Base-by-base conservation (phyloP, 2,113 vertebrate species). In the Mesembrinibis cayennensis region DNA sequence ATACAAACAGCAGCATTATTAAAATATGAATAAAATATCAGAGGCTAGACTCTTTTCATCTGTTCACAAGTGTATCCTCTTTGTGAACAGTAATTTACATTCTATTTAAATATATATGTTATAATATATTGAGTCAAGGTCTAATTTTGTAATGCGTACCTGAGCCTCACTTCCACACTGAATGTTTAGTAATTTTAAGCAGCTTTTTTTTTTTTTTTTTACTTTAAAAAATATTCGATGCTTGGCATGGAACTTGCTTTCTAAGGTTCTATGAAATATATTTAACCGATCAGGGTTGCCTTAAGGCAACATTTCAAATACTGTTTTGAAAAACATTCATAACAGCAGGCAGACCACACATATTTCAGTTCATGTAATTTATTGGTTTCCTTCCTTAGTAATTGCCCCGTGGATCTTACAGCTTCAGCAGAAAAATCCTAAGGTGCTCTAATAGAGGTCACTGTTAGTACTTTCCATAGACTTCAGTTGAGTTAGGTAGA, bases 311-410 rank as follows among this genome's bases (percentile, higher is more conserved):
- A 80, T 95, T 96, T 96, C 69, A 96, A 96, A 91, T 71, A 36
- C 58, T 89, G 8, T 92, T 91, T 96, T 92, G 72, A 92, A 97
- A 97, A 97, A 67, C 23, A 63, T 87, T 90, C n/a, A 10, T 67
- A 90, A 84, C 66, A 96, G 90, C 91, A 96, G 93, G 47, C 63
- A 96, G 86, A 87, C 61, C 82, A 82, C 93, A 91, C 52, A 50
- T 88, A 67, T 94, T 97, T 93, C 67, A 90, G 76, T 93, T 96
- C 77, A 80, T 22, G 8, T 94, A 97, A 97, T 93, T 82, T 96
- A 55, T 89, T 95, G 87, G 65, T 96, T 97, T 93, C 66, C 71
- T 97, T 97, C 79, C 34, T 77, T 49, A 87, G 42, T 52, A 92
- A 92, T 95, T 97, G 77, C n/a, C 66, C 89, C 44, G 96, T 36